Percentiles rank a stretch among this genome's conserved stretches.
These are phyloP conservation scores for Nesogale talazaci DNA, from an alignment of 2,113 vertebrate species.

Conservation along the genomic window DNA sequence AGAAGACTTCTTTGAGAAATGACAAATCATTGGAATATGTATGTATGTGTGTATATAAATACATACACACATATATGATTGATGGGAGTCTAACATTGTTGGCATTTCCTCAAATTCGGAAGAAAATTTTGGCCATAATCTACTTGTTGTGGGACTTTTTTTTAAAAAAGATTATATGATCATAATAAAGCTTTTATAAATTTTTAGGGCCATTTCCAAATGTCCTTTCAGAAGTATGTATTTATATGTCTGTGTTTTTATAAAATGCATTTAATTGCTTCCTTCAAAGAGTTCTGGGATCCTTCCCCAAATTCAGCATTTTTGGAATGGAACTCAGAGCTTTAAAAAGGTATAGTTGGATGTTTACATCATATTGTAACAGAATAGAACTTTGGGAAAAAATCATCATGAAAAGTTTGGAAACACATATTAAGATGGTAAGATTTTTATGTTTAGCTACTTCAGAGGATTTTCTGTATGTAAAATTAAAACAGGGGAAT, in stretches of 20 bases:
- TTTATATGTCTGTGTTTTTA: neutral
- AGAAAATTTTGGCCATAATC: neutral
- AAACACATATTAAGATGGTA: neutral
- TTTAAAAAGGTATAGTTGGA: neutral
- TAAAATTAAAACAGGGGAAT: neutral
- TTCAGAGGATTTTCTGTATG: neutral
- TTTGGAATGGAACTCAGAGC: no score
- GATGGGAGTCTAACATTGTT: neutral
- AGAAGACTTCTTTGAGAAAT: neutral
- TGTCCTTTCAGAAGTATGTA: neutral
- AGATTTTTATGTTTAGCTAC: neutral
- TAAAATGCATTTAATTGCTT: neutral
- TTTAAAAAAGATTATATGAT: neutral
- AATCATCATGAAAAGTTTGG: neutral
- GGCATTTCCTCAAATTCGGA: neutral
- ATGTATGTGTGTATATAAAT: no score
- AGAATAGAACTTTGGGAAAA: neutral
- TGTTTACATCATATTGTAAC: neutral
- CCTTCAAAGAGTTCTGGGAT: no score
- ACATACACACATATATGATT: no score
- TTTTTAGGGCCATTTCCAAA: neutral
- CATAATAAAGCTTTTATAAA: neutral
- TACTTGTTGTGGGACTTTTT: neutral
- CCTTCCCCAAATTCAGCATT: no score
- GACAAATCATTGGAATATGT: neutral